A percentile compares a stretch with the other conserved stretches of the same genome.
Conservation (phyloP, 2,888 invertebrate genomes). For the Aricia artaxerxes region DNA sequence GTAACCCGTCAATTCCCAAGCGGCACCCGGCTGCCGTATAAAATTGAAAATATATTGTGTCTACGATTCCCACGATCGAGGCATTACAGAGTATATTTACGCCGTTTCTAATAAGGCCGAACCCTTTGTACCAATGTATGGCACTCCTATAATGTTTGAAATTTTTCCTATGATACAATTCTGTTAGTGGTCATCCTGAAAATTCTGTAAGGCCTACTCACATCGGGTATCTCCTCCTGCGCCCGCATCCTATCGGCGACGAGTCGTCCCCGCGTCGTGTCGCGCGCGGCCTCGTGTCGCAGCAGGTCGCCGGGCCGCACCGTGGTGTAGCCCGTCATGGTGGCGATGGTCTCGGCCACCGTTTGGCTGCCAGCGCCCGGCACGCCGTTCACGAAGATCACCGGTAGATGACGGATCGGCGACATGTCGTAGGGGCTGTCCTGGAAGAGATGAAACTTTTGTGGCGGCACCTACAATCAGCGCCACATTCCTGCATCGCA, state of each 20-base stretch:
- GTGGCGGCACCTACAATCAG: no score
- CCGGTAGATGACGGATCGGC: constrained; percentile 68
- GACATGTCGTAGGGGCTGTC: constrained; percentile 69
- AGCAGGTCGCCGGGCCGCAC: constrained; percentile 75
- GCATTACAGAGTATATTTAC: no score
- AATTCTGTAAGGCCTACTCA: constrained; percentile 38
- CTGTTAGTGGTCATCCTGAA: no score
- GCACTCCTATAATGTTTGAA: no score
- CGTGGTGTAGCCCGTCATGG: constrained; percentile 71
- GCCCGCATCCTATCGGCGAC: constrained; percentile 71
- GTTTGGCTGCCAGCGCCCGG: constrained; percentile 76
- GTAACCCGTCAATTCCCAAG: no score
- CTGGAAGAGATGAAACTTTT: constrained; percentile 35
- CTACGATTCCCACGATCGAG: no score
- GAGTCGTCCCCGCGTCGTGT: constrained; percentile 72
- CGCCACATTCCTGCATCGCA: no score
- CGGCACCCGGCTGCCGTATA: no score
- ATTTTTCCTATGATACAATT: no score
- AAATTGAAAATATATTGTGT: no score
- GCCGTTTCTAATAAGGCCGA: no score
- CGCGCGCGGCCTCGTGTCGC: constrained; percentile 67
- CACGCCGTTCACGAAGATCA: constrained; percentile 75
- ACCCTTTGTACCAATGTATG: no score
- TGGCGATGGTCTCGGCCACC: constrained; percentile 70
- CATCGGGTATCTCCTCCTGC: constrained; percentile 70